phyloP scores from a whole-genome alignment of 2,888 invertebrate species.

The Tanypteryx hageni region DNA sequence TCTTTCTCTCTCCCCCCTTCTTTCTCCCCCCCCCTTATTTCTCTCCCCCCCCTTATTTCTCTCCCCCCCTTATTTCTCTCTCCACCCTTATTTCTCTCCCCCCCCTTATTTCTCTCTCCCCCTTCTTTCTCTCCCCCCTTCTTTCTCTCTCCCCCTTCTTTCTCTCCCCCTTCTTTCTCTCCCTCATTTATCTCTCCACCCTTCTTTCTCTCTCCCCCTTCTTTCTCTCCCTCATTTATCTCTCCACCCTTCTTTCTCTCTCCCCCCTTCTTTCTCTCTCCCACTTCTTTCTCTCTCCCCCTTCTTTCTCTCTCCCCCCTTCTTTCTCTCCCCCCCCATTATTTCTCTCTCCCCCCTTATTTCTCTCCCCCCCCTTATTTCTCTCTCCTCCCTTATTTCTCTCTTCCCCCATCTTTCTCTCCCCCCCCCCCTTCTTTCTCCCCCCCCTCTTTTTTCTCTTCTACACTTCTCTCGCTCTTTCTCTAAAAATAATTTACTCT shows the following conservation, averaged over 20 bases:
- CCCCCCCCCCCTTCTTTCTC: background rate
- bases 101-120: conserved; percentile 6
- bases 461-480: background rate
- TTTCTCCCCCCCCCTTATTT: background rate
- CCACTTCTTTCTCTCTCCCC: background rate
- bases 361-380: background rate
- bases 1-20: background rate
- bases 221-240: background rate
- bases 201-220: background rate
- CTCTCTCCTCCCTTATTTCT: background rate
- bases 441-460: background rate
- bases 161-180: background rate
- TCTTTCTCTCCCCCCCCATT: background rate
- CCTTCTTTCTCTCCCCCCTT: background rate
- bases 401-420: background rate
- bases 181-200: conserved; percentile 13
- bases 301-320: background rate
- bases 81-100: background rate
- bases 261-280: background rate
- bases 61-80: background rate
- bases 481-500: background rate
- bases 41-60: background rate
- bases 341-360: background rate
- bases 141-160: background rate
- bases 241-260: background rate